Conservation (phyloP, 2,113 vertebrate genomes). For the Hydrolagus affinis region DNA sequence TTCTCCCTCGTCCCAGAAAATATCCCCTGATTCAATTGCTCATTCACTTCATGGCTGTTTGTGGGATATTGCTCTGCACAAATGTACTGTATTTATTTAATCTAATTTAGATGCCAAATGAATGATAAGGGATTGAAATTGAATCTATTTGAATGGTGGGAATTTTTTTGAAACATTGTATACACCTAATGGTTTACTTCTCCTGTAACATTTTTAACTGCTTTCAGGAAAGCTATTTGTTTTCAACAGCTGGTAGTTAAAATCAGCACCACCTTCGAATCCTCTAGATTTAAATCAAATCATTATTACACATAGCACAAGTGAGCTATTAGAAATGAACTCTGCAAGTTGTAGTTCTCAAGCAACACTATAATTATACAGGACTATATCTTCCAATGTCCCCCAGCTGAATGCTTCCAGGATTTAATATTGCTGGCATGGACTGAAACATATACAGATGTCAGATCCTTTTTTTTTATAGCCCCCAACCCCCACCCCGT, state of each 20-base stretch:
- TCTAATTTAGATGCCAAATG: not conserved
- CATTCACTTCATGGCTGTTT: no score
- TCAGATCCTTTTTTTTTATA: constrained; percentile 20
- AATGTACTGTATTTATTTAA: no score
- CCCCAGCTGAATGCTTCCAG: constrained; percentile 24
- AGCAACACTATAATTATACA: constrained; percentile 27
- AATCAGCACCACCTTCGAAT: no score
- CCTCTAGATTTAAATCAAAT: constrained; percentile 18
- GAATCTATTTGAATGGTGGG: not conserved
- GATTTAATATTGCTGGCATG: constrained; percentile 22
- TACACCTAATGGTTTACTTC: not conserved
- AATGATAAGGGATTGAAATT: not conserved
- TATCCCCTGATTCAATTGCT: no score
- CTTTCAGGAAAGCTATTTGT: not conserved
- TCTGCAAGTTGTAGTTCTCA: constrained; percentile 28
- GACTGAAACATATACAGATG: constrained; percentile 26
- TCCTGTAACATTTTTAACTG: not conserved
- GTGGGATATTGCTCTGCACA: no score
- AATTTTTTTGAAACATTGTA: no score
- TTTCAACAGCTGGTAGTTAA: not conserved
- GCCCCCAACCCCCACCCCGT: no score
- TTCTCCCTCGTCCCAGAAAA: no score
- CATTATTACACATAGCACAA: constrained; percentile 28
- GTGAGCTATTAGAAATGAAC: constrained; percentile 19
- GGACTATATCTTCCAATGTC: constrained; percentile 9